Evolutionary conservation across 2,888 invertebrate species (phyloP).

Genomic region (Hypomecis atomaria): DNA sequence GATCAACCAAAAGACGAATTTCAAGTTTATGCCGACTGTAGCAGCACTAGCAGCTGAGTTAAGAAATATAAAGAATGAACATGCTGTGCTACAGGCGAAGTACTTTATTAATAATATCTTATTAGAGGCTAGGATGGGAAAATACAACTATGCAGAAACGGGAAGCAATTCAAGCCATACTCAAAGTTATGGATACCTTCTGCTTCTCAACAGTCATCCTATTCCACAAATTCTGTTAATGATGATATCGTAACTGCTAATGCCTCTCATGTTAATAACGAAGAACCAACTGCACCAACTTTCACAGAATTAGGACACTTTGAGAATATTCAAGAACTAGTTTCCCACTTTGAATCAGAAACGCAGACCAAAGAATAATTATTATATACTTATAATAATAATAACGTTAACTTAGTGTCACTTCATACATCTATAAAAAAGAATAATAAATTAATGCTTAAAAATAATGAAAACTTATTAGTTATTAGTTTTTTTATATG

Average conservation of each 20-base stretch:
- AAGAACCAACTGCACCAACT: background rate
- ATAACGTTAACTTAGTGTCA: conserved; percentile 15
- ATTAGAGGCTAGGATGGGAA: conserved; percentile 24
- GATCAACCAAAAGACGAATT: conserved; percentile 36
- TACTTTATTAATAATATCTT: conserved; percentile 23
- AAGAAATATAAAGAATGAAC: conserved; percentile 16
- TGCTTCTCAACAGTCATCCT: conserved; percentile 26
- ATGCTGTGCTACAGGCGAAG: conserved; percentile 16
- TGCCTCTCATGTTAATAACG: background rate
- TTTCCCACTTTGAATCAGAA: conserved; percentile 23
- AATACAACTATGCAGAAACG: conserved; percentile 4
- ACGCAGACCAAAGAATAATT: conserved; percentile 15
- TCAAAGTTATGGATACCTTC: conserved; percentile 26
- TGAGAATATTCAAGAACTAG: conserved; percentile 18
- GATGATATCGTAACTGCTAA: background rate
- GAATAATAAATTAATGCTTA: conserved; percentile 20
- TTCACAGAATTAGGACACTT: background rate
- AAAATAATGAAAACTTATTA: conserved; percentile 9
- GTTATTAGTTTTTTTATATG: conserved; percentile 14
- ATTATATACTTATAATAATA: conserved; percentile 9
- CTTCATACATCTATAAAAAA: conserved; percentile 17
- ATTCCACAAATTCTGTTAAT: conserved; percentile 18
- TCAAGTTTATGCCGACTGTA: conserved; percentile 19
- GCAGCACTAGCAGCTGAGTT: conserved; percentile 10
- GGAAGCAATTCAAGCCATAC: conserved; percentile 14